Evolutionary conservation across 2,797 vertebrate genomes (phyloP), one percentile per base, ranked within the genome.

Genomic region (Phylloscopus collybita): DNA sequence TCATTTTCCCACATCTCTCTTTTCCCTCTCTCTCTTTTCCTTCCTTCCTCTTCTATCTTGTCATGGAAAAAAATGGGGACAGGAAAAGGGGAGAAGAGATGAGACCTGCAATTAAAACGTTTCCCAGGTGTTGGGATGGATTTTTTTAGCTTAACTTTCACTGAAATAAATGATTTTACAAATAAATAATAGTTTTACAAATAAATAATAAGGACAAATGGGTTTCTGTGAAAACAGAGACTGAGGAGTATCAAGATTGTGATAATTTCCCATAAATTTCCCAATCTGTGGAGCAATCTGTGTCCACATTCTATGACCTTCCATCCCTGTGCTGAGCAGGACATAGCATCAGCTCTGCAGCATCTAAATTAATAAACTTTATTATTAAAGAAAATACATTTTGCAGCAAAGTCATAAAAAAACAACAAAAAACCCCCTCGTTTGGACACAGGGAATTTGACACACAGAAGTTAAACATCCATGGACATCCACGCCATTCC

Each of bases 401-500:
- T 80, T 59, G 42, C 49, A 73, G 16, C 34, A 20, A 53, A 57
- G 26, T 3, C 0, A 9, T 22, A 79, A 80, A 62, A 69, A 61
- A 5, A 2, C 5, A 66, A 20, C 2, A n/a, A 53, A 15, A 36
- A 7, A 23, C 2, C 9, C 20, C 9, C n/a, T 7, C 0, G 0
- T 49, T 16, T 34, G 50, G 53, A 51, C 27, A 30, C 5, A 2
- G 30, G 47, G n/a, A 85, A 70, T 75, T 64, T 23, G 32, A 34
- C 51, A 64, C n/a, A 36, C 8, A 29, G 54, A 44, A 7, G 3
- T 54, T 25, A 61, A 38, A 53, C 26, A 34, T 40, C 88, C 73
- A 14, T 0, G 6, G 36, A 17, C 36, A 45, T 29, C 54, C 49
- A 34, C 5, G 27, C 16, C 47, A 11, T 16, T 59, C 49, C 72